Evolutionary conservation across 1,140 invertebrate species (phyloP).

Genomic region (Hormaphis cornu): DNA sequence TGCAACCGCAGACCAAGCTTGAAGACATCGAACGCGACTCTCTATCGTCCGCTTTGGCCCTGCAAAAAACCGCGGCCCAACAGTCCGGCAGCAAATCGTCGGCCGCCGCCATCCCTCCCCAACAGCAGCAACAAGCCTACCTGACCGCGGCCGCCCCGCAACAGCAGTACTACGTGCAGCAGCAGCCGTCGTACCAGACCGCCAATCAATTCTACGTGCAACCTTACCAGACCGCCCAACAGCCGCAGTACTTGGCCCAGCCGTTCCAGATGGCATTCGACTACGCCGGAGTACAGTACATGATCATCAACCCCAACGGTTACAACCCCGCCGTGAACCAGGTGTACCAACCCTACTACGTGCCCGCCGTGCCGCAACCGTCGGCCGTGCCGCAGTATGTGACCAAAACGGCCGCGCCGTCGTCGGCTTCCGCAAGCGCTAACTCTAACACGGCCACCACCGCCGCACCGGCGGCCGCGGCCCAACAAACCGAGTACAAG

Average conservation of each 20-base stretch:
- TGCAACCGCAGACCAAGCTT: not conserved
- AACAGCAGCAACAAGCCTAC: not conserved
- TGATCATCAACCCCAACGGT: not conserved
- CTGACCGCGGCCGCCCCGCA: not conserved
- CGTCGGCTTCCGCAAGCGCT: not conserved
- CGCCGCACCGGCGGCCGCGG: not conserved
- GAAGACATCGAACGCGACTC: conserved; percentile 26
- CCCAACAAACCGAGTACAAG: not conserved
- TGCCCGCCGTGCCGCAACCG: not conserved
- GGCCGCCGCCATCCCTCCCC: not conserved
- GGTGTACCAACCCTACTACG: conserved; percentile 5
- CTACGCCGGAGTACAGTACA: conserved; percentile 4
- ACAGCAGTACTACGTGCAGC: not conserved
- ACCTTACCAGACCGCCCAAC: conserved; percentile 3
- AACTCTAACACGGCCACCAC: not conserved
- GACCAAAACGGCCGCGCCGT: not conserved
- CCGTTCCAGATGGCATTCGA: not conserved
- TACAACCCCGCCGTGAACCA: not conserved
- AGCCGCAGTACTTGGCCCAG: not conserved
- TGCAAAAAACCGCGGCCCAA: not conserved
- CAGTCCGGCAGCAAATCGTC: not conserved
- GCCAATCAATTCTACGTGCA: conserved; percentile 4
- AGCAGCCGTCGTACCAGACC: not conserved
- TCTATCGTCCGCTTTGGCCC: not conserved
- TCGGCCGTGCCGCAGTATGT: conserved; percentile 7